phyloP scores from a whole-genome alignment of 2,797 vertebrate genomes.

The Poeciliopsis turneri region DNA sequence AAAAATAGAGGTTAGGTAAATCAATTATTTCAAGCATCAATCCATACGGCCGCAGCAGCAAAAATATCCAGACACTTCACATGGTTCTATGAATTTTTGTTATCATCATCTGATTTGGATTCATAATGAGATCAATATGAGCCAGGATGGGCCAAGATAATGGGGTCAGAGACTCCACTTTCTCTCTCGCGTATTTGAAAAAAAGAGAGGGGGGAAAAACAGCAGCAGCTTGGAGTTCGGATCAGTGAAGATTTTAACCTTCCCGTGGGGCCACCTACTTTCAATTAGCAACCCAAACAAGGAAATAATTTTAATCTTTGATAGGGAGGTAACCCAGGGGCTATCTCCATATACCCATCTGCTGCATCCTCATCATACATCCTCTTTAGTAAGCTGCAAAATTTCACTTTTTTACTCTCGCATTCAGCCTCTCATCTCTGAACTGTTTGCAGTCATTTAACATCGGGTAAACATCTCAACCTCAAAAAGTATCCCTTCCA shows the following conservation, averaged over 20 bases:
- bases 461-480: constrained; percentile 53
- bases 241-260: constrained; percentile 73
- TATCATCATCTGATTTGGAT: constrained; percentile 62
- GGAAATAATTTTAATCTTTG: constrained; percentile 73
- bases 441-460: constrained; percentile 41
- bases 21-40: constrained; percentile 18
- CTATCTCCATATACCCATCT: constrained; percentile 71
- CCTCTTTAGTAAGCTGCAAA: constrained; percentile 13
- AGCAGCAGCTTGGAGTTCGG: constrained; percentile 72
- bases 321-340: constrained; percentile 64
- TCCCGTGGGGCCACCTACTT: constrained; percentile 75
- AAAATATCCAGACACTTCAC: constrained; percentile 7
- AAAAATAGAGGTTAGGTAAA: constrained; percentile 23
- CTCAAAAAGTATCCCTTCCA: constrained; percentile 49
- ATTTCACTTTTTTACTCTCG: constrained; percentile 6
- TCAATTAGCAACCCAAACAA: constrained; percentile 79
- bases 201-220: constrained; percentile 25
- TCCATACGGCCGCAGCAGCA: constrained; percentile 42
- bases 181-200: constrained; percentile 17
- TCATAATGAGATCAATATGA: constrained; percentile 68
- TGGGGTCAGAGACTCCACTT: constrained; percentile 41
- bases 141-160: constrained; percentile 61
- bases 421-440: constrained; percentile 31
- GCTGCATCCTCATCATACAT: constrained; percentile 55
- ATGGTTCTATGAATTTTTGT: constrained; percentile 60